Conservation (phyloP, 2,797 vertebrate genomes). For the Crocodylus rhombifer region DNA sequence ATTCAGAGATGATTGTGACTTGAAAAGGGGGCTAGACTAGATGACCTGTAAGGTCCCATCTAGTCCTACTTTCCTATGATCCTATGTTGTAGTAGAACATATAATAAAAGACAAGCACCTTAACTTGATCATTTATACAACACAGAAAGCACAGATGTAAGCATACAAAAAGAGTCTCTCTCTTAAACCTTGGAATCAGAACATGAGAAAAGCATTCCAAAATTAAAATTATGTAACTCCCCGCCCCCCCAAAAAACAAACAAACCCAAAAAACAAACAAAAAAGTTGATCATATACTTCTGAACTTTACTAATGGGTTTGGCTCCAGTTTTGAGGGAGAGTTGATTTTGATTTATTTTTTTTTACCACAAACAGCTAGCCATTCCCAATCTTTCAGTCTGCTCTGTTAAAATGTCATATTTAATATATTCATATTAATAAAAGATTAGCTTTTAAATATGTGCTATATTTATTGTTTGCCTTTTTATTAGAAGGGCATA, state of each 20-base stretch:
- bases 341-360: not conserved
- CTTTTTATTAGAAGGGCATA: not conserved
- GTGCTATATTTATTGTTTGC: not conserved
- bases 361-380: not conserved
- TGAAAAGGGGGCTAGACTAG: no score
- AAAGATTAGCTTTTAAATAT: not conserved
- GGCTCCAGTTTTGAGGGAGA: not conserved
- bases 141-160: fast-evolving
- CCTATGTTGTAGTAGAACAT: not conserved
- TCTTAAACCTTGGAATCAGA: not conserved
- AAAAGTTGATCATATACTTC: not conserved
- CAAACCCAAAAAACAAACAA: no score
- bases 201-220: not conserved
- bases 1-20: no score
- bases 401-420: not conserved
- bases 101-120: not conserved
- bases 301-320: not conserved
- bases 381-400: not conserved
- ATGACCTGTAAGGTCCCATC: no score
- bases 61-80: no score
- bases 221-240: fast-evolving
- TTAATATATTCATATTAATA: not conserved
- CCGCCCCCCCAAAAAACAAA: not conserved
- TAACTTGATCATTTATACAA: not conserved
- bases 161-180: not conserved